Evolutionary conservation across 2,888 invertebrate species (phyloP), one percentile per base, ranked within the genome.

Genomic region (Belgica antarctica): DNA sequence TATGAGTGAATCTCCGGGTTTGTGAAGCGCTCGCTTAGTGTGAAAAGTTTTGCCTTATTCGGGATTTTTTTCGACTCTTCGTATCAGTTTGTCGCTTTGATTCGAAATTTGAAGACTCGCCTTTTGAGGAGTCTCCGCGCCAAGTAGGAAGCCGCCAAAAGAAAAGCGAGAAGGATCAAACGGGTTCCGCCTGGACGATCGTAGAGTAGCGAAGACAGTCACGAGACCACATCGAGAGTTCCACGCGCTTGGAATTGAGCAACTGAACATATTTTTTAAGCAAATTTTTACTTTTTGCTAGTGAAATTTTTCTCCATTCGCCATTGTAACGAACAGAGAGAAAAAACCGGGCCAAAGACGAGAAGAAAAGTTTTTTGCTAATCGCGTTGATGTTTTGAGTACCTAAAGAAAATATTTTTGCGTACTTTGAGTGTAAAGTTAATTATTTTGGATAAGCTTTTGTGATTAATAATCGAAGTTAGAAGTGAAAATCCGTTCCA

Each of bases 11-110:
- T 59, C 27, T 59, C 27, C 59, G 59, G 25, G n/a, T 24, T 46
- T 15, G n/a, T 46, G 3, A 3, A n/a, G n/a, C n/a, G n/a, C n/a
- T n/a, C 46, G 46, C 46, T 46, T 59, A 22, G 59, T 22, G 52
- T 52, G 52, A 36, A 36, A 63, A 63, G n/a, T n/a, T n/a, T n/a
- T n/a, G n/a, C n/a, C n/a, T n/a, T n/a, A n/a, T n/a, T n/a, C n/a
- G n/a, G 46, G 41, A 47, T 65, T 68, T 68, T 68, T 57, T 28
- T 66, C n/a, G 27, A 19, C 22, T 47, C 22, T 31, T 68, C 34
- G 19, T 8, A 19, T 68, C 57, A 68, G 68, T 68, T 68, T 68
- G 52, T 68, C 68, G 68, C 68, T 68, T 68, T 57, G 68, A 57
- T 68, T 68, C 68, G 57, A 68, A 68, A 47, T 57, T 68, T 68